Conservation (phyloP, 2,888 invertebrate species). For the Thymelicus sylvestris region DNA sequence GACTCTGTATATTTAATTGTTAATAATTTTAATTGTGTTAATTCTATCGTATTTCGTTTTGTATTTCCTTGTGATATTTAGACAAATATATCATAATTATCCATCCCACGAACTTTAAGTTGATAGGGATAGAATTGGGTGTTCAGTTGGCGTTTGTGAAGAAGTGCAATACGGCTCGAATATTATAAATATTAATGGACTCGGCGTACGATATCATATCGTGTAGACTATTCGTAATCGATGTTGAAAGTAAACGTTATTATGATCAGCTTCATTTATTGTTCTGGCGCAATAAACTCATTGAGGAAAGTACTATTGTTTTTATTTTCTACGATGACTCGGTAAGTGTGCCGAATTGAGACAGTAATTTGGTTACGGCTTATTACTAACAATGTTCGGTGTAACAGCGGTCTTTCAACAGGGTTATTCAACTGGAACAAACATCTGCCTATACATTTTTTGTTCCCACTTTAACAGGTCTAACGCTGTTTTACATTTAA, state of each 20-base stretch:
- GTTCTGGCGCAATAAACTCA: slow-evolving; percentile 84
- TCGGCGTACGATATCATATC: slow-evolving; percentile 72
- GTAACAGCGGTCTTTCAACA: slow-evolving; percentile 49
- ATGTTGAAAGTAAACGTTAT: slow-evolving; percentile 85
- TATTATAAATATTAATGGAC: slow-evolving; percentile 79
- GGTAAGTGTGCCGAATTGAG: slow-evolving; percentile 61
- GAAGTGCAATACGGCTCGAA: slow-evolving; percentile 80
- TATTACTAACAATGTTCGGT: slow-evolving; percentile 54
- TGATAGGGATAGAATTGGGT: slow-evolving; percentile 72
- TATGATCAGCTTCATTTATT: slow-evolving; percentile 84
- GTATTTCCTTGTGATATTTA: slow-evolving; percentile 85
- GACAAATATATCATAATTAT: slow-evolving; percentile 81
- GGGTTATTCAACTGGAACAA: slow-evolving; percentile 56
- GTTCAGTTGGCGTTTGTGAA: slow-evolving; percentile 70
- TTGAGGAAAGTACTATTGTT: slow-evolving; percentile 76
- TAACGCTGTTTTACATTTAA: slow-evolving; percentile 9
- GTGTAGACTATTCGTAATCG: slow-evolving; percentile 82
- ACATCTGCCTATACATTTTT: slow-evolving; percentile 48
- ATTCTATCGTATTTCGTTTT: slow-evolving; percentile 84
- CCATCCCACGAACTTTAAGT: slow-evolving; percentile 83
- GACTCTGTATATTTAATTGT: slow-evolving; percentile 81
- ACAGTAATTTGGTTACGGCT: slow-evolving; percentile 58
- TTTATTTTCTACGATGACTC: slow-evolving; percentile 63
- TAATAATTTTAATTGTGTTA: slow-evolving; percentile 83
- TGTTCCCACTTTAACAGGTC: slow-evolving; percentile 27